phyloP scores from a whole-genome alignment of 1,140 invertebrate genomes.

The Condylostylus longicornis region DNA sequence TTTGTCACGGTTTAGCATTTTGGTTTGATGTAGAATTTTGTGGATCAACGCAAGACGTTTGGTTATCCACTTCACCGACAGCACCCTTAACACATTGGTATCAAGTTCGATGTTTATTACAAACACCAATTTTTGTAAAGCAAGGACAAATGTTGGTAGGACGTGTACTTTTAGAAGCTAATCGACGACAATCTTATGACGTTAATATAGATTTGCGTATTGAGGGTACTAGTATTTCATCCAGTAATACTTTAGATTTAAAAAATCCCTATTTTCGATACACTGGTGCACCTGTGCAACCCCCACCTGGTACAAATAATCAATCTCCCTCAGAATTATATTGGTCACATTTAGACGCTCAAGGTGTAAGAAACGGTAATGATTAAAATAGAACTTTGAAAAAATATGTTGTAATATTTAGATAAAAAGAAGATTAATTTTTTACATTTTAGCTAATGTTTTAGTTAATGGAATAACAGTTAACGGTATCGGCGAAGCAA shows the following conservation, averaged over 20 bases:
- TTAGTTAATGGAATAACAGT: slow-evolving; percentile 69
- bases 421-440: slow-evolving; percentile 6
- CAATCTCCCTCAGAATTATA: slow-evolving; percentile 84
- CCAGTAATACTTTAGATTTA: slow-evolving; percentile 85
- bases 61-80: slow-evolving; percentile 96
- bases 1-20: slow-evolving; percentile 94
- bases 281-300: slow-evolving; percentile 70
- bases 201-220: slow-evolving; percentile 90
- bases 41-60: slow-evolving; percentile 77
- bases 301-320: slow-evolving; percentile 75
- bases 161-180: slow-evolving; percentile 74
- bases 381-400: not conserved
- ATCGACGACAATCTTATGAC: slow-evolving; percentile 97
- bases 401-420: slow-evolving; percentile 2
- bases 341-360: slow-evolving; percentile 71
- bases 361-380: slow-evolving; percentile 25
- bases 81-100: slow-evolving; percentile 99
- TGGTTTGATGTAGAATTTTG: slow-evolving; percentile 99
- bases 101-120: slow-evolving; percentile 91
- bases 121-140: slow-evolving; percentile 87
- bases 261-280: slow-evolving; percentile 98
- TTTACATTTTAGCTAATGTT: slow-evolving; percentile 42
- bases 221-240: slow-evolving; percentile 70
- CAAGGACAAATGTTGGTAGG: slow-evolving; percentile 85
- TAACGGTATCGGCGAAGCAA: slow-evolving; percentile 58